A percentile compares a stretch with the other conserved stretches of the same genome.
Conservation (phyloP, 2,888 invertebrate genomes). For the Eristalis intricaria region DNA sequence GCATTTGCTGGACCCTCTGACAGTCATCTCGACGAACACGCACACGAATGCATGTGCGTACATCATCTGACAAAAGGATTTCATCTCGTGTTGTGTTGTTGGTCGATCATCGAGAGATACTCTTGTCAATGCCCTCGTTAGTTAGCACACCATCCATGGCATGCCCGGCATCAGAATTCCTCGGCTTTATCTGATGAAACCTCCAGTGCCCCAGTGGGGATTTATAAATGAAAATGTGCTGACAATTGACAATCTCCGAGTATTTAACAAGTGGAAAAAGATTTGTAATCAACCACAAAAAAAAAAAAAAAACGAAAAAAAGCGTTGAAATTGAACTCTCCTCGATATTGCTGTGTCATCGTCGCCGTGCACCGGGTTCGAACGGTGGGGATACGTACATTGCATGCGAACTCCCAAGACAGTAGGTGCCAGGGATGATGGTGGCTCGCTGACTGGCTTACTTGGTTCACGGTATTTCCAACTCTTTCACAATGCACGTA, state of each 20-base stretch:
- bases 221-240: conserved; percentile 49
- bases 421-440: conserved; percentile 13
- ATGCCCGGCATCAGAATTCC: conserved; percentile 1
- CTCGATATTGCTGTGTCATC: conserved; percentile 37
- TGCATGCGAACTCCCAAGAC: conserved; percentile 52
- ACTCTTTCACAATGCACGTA: conserved; percentile 9
- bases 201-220: conserved; percentile 57
- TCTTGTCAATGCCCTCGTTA: conserved; percentile 62
- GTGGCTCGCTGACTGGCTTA: conserved; percentile 28
- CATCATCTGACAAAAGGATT: conserved; percentile 26
- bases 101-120: conserved; percentile 43
- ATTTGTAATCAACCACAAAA: conserved; percentile 63
- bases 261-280: conserved; percentile 66
- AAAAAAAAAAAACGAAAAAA: background rate
- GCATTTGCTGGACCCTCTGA: background rate
- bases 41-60: background rate
- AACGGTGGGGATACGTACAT: conserved; percentile 2
- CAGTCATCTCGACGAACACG: background rate
- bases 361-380: background rate
- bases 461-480: conserved; percentile 25
- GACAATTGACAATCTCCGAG: conserved; percentile 65
- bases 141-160: conserved; percentile 14
- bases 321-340: conserved; percentile 26
- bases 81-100: conserved; percentile 7
- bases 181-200: conserved; percentile 46